Evolutionary conservation across 2,888 invertebrate genomes (phyloP), one percentile per base, ranked within the genome.

Genomic region (Cantharis flavilabris): DNA sequence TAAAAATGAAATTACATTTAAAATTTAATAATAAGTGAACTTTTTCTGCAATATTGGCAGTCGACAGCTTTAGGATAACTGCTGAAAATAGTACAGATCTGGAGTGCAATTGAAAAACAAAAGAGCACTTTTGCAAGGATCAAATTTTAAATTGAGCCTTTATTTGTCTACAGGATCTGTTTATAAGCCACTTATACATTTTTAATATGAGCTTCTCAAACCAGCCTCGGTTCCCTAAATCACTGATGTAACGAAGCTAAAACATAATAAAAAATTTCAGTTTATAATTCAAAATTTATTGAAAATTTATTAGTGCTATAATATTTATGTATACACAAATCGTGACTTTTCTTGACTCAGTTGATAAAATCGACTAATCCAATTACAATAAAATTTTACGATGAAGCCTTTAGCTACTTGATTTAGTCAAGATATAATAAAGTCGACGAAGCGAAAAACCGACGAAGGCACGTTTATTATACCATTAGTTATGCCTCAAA

Each of bases 81-180:
- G n/a, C 18, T 23, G 33, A 70, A 33, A 70, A 62, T 26, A 71
- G 28, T 73, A 72, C 81, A 81, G 82, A 80, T 84, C 82, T 86
- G 84, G 82, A 86, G 86, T 82, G 84, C 84, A 84, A 85, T 86
- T 83, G 84, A 86, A 85, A 87, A 87, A 87, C 87, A 87, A 87
- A 86, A 86, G 87, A 84, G 84, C 86, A 86, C 85, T 87, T 87
- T 86, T 86, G 86, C 86, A 85, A 86, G 87, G 87, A 87, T 87
- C 86, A 86, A 85, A 87, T 86, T 87, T 87, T 87, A 86, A 86
- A 86, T 87, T 86, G 86, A 86, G 85, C 86, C 85, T 85, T 84
- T 87, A 87, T 87, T 87, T 87, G 86, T 86, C 85, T 84, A 85
- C 85, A 84, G 86, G 87, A 86, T 87, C 86, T 85, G 85, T 83